Evolutionary conservation across 1,140 invertebrate species (phyloP), one percentile per base, ranked within the genome.

Genomic region (Drosophila asahinai): DNA sequence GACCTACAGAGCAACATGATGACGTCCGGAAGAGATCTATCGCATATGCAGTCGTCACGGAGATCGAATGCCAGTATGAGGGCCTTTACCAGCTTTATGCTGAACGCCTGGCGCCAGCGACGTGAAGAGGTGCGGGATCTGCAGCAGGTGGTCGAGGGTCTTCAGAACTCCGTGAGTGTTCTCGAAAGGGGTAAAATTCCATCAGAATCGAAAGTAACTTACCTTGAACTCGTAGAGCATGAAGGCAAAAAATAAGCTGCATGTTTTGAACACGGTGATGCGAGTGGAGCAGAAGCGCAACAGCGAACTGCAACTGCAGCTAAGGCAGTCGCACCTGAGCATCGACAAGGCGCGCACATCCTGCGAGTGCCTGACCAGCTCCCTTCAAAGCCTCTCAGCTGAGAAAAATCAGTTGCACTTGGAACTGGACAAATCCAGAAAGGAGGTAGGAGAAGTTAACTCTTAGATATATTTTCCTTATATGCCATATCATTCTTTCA

Each of bases 261-360:
- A 83, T 33, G 83, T 92, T 1, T 77, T 52, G 30, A 65, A 72
- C 5, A 80, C 86, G 1, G 14, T 92, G 15, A 77, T 92, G 59
- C 70, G 80, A 9, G 74, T 89, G 5, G 84, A 92, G 49, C 66
- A 91, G 42, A 91, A 80, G 19, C 81, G 83, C 15, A 92, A 90
- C 45, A 59, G 43, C 14, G 84, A 92, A 11, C 61, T 92, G 3
- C 75, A 84, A 33, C 12, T 76, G 45, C 71, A 92, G 17, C 38
- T 92, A 0, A 91, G 64, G 9, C 47, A 71, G 15, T 91, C 75
- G 14, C 3, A 42, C 48, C n/a, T 86, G 11, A 87, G 36, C 42
- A 60, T 90, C 2, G 49, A 59, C 4, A 19, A 82, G 22, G 60
- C 70, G 4, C 58, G 67, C 7, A 25, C 59, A 17, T 86, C 83